Base-by-base conservation (phyloP, 2,888 invertebrate species). In the Cataglyphis livida region DNA sequence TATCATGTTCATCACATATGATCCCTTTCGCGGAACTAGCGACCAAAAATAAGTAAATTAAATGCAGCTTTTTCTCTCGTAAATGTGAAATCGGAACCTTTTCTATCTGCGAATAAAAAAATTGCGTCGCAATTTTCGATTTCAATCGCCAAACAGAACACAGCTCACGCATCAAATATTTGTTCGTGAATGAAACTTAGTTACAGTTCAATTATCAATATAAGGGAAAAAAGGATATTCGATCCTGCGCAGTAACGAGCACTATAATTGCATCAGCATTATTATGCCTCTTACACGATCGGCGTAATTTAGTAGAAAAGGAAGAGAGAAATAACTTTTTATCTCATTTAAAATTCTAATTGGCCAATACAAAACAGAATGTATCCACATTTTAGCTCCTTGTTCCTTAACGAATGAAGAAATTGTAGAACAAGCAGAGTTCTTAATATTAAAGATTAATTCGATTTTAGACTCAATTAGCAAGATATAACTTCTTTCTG, bases 41-140 rank as follows among this genome's bases (percentile, higher is more conserved):
- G 54, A 78, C 12, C 48, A 25, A 10, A 25, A 61, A 71, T 70
- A 79, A 79, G 59, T 25, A 71, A 25, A 78, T 70, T 35, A 70
- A 70, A 59, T 44, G 57, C 15, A 59, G 41, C 57, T 61, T 44
- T 44, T 59, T 32, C 5, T 10, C 32, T 41, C 18, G 10, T 15
- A 66, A 79, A 79, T 59, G 35, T n/a, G 25, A 25, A 70, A 44
- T 28, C 38, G 10, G 70, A 32, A 7, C 12, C 51, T 21, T 21
- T 25, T 21, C 25, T 21, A 9, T n/a, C 1, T 12, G 59, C 12
- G 59, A 70, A 70, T 10, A 32, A 59, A 59, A 75, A 54, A 59
- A 44, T 32, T 57, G 9, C 18, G 18, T 25, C 35, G 35, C 59
- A 35, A 18, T 78, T 70, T 70, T 44, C 70, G 78, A 71, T 61